Percentiles rank a stretch among this genome's conserved stretches.
These are phyloP conservation scores for Acanthornis magna DNA, from an alignment of 2,797 vertebrate species.

Conservation along the genomic window DNA sequence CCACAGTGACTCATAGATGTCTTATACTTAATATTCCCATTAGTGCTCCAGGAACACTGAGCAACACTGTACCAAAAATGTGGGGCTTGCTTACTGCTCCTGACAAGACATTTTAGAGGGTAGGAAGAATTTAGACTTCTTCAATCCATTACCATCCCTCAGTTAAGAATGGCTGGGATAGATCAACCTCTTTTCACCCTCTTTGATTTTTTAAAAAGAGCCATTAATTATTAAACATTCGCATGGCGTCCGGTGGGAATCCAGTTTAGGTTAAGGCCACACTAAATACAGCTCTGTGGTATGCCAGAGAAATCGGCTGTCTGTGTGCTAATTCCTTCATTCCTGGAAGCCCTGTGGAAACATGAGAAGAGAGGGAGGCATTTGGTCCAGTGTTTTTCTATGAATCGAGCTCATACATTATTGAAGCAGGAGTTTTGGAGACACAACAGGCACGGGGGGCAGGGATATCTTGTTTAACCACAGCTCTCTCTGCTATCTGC, in stretches of 20 bases:
- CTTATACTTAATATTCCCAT: conserved; percentile 46
- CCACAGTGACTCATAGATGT: conserved; percentile 37
- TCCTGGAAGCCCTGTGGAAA: conserved; percentile 52
- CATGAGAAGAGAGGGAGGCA: conserved; percentile 25
- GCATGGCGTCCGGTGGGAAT: conserved; percentile 40
- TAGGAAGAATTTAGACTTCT: neutral
- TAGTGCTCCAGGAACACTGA: neutral
- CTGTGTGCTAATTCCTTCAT: conserved; percentile 38
- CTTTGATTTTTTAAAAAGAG: conserved; percentile 58
- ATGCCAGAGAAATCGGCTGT: neutral
- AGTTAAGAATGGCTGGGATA: conserved; percentile 8
- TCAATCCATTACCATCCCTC: neutral
- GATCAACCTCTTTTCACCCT: conserved; percentile 39
- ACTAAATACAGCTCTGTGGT: conserved; percentile 55
- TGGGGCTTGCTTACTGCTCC: neutral
- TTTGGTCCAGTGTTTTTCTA: conserved; percentile 11
- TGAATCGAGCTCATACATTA: conserved; percentile 35
- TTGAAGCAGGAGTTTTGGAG: neutral
- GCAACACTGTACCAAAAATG: neutral
- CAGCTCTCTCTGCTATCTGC: neutral
- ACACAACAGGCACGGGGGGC: neutral
- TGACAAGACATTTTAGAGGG: conserved; percentile 7
- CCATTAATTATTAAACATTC: conserved; percentile 58
- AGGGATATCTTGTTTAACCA: neutral
- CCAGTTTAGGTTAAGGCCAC: conserved; percentile 49